A percentile compares a stretch with the other conserved stretches of the same genome.
These are phyloP conservation scores for Hystrix brachyura DNA, from an alignment of 2,113 vertebrate genomes.

Conservation along the genomic window DNA sequence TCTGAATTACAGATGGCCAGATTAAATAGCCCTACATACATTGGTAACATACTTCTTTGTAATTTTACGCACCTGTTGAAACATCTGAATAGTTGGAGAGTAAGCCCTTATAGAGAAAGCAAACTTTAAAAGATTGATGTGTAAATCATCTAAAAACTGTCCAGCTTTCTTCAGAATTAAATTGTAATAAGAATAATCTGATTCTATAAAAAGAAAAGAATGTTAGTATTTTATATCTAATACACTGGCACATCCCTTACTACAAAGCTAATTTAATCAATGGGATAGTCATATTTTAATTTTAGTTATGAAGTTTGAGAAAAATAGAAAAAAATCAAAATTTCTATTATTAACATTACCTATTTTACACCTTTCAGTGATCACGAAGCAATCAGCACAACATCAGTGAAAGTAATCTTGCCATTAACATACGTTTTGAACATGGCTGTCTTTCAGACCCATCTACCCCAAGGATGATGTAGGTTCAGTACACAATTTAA, in stretches of 20 bases:
- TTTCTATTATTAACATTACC: neutral
- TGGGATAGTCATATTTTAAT: neutral
- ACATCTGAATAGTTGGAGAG: slow-evolving; percentile 95
- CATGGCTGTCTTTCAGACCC: neutral
- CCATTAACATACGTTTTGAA: slow-evolving; percentile 13
- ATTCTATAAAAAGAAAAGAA: slow-evolving; percentile 87
- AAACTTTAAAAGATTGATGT: slow-evolving; percentile 95
- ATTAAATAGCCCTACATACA: neutral
- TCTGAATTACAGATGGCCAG: neutral
- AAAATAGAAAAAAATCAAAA: slow-evolving; percentile 37
- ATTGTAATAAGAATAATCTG: slow-evolving; percentile 95
- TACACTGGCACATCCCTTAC: neutral
- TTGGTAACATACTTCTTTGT: neutral
- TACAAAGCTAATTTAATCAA: neutral
- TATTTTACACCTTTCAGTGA: slow-evolving; percentile 1
- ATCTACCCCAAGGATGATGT: neutral
- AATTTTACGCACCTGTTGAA: slow-evolving; percentile 93
- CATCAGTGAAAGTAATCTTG: slow-evolving; percentile 1
- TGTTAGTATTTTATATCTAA: slow-evolving; percentile 65
- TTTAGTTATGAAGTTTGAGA: neutral
- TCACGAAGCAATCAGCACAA: neutral
- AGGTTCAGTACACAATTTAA: neutral
- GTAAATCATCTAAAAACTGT: slow-evolving; percentile 96
- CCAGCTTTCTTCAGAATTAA: slow-evolving; percentile 97
- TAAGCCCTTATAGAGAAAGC: slow-evolving; percentile 93